Conservation (phyloP, 1,140 invertebrate genomes). For the Drosophila bipectinata region DNA sequence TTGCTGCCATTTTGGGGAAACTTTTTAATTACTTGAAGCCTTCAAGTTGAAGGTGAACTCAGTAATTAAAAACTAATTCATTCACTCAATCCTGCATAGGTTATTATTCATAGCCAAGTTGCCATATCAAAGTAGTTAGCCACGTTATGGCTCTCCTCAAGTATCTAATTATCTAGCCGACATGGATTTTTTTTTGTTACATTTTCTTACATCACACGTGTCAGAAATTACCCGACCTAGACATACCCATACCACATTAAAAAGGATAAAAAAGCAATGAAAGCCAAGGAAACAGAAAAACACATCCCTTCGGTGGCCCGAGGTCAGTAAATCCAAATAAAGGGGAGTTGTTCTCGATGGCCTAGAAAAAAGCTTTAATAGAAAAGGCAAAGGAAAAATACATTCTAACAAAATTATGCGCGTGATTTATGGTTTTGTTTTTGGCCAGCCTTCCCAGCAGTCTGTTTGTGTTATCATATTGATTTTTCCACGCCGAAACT, state of each 20-base stretch:
- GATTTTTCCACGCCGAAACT: conserved; percentile 52
- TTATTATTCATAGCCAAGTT: background rate
- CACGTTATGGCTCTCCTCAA: background rate
- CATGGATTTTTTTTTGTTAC: conserved; percentile 6
- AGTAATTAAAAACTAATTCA: background rate
- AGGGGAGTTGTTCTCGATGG: conserved; percentile 21
- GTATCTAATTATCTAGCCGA: background rate
- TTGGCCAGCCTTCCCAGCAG: conserved; percentile 14
- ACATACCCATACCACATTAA: background rate
- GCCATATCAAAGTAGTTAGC: too few species aligned
- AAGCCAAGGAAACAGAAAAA: conserved; percentile 6
- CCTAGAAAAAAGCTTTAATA: conserved; percentile 22
- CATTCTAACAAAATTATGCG: conserved; percentile 61
- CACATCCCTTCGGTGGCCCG: conserved; percentile 7
- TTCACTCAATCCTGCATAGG: too few species aligned
- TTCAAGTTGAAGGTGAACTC: background rate
- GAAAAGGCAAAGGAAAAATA: conserved; percentile 39
- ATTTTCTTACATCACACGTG: conserved; percentile 58
- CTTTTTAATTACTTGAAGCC: background rate
- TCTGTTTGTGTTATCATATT: conserved; percentile 39
- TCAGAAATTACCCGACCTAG: conserved; percentile 51
- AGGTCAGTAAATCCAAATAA: conserved; percentile 75
- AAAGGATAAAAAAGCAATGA: conserved; percentile 8
- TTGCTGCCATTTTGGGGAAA: background rate
- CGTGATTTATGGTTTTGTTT: conserved; percentile 68